Evolutionary conservation across 1,140 invertebrate genomes (phyloP).

Genomic region (Luehdorfia chinensis): DNA sequence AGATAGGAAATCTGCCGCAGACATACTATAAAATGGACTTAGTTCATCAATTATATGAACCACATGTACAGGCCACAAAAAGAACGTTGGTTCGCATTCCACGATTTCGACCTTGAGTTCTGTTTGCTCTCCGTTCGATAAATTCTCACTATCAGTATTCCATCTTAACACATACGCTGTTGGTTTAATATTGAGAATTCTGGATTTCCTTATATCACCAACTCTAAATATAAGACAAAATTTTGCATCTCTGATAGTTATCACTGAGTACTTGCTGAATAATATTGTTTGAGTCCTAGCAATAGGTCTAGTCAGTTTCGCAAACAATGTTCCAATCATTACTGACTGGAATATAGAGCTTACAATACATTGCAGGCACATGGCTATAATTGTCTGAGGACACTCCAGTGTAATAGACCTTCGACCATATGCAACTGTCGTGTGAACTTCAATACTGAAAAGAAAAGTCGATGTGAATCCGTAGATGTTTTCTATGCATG

Average conservation of each 20-base stretch:
- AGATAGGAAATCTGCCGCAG: constrained; percentile 87
- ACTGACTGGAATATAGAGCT: constrained; percentile 93
- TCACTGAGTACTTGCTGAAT: constrained; percentile 92
- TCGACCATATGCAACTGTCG: constrained; percentile 89
- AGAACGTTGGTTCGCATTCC: constrained; percentile 85
- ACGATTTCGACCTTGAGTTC: constrained; percentile 86
- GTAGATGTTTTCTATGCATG: constrained; percentile 88
- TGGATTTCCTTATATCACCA: constrained; percentile 96
- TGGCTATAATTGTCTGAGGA: constrained; percentile 94
- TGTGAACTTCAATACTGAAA: constrained; percentile 93
- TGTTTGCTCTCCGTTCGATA: constrained; percentile 81
- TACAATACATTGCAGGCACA: constrained; percentile 97
- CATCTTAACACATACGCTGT: constrained; percentile 88
- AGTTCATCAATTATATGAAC: constrained; percentile 84
- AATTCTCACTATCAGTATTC: constrained; percentile 84
- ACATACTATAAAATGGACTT: constrained; percentile 88
- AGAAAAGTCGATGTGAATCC: constrained; percentile 91
- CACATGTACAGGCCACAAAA: constrained; percentile 93
- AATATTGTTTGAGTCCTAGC: constrained; percentile 94
- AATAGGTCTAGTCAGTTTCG: constrained; percentile 96
- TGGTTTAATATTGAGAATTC: constrained; percentile 92
- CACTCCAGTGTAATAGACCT: constrained; percentile 91
- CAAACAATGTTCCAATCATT: constrained; percentile 87
- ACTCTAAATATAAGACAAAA: constrained; percentile 94
- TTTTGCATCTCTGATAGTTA: constrained; percentile 89